Percentiles rank a stretch among this genome's conserved stretches.
These are phyloP conservation scores for Scaptomyza hsui DNA, from an alignment of 1,140 invertebrate species.

Conservation along the genomic window DNA sequence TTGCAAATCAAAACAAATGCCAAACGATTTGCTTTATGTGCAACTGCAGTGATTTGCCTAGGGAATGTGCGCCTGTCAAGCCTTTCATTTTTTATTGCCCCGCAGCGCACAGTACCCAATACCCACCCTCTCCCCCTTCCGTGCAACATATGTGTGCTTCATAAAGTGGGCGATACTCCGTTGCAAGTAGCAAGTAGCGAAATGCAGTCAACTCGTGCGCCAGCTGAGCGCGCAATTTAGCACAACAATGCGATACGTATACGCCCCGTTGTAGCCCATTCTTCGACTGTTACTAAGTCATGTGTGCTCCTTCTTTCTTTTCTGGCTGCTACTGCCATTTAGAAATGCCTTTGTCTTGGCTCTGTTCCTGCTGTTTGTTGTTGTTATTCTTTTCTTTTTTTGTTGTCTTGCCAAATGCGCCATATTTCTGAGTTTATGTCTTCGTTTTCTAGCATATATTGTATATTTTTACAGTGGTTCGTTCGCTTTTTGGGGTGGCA, in stretches of 20 bases:
- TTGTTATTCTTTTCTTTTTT: slow-evolving; percentile 41
- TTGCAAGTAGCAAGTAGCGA: slow-evolving; percentile 53
- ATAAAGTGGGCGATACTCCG: slow-evolving; percentile 55
- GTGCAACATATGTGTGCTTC: slow-evolving; percentile 75
- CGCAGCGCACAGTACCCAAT: slow-evolving; percentile 10
- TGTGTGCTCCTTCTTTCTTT: slow-evolving; percentile 29
- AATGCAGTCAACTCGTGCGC: slow-evolving; percentile 77
- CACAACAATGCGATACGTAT: slow-evolving; percentile 67
- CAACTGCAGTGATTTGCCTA: slow-evolving; percentile 80
- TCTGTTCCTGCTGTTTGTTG: slow-evolving; percentile 27
- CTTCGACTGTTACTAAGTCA: slow-evolving; percentile 34
- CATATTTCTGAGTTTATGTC: slow-evolving; percentile 79
- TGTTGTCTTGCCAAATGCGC: slow-evolving; percentile 69
- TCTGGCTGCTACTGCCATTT: slow-evolving; percentile 64
- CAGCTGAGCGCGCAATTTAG: slow-evolving; percentile 80
- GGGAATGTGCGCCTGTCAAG: slow-evolving; percentile 63
- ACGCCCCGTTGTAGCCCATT: slow-evolving; percentile 50
- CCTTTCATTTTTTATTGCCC: slow-evolving; percentile 69
- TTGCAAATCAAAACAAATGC: slow-evolving; percentile 77
- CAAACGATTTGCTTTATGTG: slow-evolving; percentile 80
- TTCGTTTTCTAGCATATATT: slow-evolving; percentile 75
- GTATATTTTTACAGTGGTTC: slow-evolving; percentile 54
- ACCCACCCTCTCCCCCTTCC: background rate
- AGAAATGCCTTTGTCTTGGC: slow-evolving; percentile 67
- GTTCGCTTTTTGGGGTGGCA: background rate